phyloP scores from a whole-genome alignment of 2,797 vertebrate species.

The Esox masquinongy region DNA sequence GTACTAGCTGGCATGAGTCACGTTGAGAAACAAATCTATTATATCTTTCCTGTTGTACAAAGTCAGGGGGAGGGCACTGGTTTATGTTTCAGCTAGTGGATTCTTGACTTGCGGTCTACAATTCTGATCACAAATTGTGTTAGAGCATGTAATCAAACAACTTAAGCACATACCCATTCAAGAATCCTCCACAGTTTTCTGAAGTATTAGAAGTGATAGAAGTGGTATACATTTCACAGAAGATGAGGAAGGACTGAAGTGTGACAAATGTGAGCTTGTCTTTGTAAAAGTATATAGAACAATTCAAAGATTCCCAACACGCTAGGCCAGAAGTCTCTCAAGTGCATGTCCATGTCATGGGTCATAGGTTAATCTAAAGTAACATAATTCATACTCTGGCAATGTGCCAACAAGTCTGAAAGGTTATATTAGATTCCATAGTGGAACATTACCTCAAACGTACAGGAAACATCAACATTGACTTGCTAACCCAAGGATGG shows the following conservation, averaged over 20 bases:
- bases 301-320: background rate
- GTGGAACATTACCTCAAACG: background rate
- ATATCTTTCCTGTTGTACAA: constrained; percentile 56
- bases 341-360: constrained; percentile 28
- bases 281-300: too few species aligned
- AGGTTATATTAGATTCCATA: background rate
- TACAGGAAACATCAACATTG: too few species aligned
- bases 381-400: background rate
- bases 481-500: background rate
- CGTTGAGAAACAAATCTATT: constrained; percentile 70
- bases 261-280: background rate
- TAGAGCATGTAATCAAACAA: constrained; percentile 1
- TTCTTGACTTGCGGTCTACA: constrained; percentile 49
- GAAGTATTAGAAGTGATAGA: background rate
- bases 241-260: background rate
- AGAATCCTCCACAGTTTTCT: background rate
- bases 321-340: constrained; percentile 23
- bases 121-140: constrained; percentile 42
- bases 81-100: constrained; percentile 51
- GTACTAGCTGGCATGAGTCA: constrained; percentile 57
- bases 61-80: constrained; percentile 57
- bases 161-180: background rate
- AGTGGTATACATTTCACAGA: background rate
- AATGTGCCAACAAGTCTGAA: background rate
- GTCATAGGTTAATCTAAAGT: constrained; percentile 35